Evolutionary conservation across 2,113 vertebrate species (phyloP), one percentile per base, ranked within the genome.

Genomic region (Pseudolaguvia tuberculata): DNA sequence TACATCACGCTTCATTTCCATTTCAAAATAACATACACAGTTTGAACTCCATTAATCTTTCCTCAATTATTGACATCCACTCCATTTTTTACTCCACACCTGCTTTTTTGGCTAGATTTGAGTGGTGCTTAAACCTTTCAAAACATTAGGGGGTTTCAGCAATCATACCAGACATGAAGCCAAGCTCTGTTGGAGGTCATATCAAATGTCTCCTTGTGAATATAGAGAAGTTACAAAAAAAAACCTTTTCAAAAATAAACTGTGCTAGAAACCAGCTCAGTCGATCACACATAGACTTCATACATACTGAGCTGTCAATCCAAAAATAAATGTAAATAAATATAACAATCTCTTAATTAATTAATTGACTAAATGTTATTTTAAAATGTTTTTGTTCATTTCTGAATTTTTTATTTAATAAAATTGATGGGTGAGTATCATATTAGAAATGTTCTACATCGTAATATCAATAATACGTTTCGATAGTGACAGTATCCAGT

Each of bases 101-200:
- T 42, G 27, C 18, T 56, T 47, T n/a, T 21, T 56, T 29, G 25
- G n/a, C 29, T 21, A 73, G 27, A 63, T 52, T 47, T 67, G 6
- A 31, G 27, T 20, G 20, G 53, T 10, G 27, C 55, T 35, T 20
- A 45, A 68, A 59, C 63, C 20, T 76, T 69, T 76, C 27, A 51
- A 45, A 69, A 39, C 74, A 39, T 69, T 45, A 69, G 65, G 65
- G 53, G 55, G 53, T 56, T 51, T 69, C 25, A 69, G 25, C 14
- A 76, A 21, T 69, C 52, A 17, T 52, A 23, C 42, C 31, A 35
- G 74, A 53, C 42, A 3, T 39, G 74, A 29, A 15, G 53, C 55
- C 65, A 76, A 57, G 23, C 53, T 20, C 74, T 6, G 45, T 13
- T 23, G 65, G 55, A 69, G 65, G 53, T 48, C n/a, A 50, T 57